Evolutionary conservation across 2,113 vertebrate species (phyloP).

Genomic region (Anhinga rufa): DNA sequence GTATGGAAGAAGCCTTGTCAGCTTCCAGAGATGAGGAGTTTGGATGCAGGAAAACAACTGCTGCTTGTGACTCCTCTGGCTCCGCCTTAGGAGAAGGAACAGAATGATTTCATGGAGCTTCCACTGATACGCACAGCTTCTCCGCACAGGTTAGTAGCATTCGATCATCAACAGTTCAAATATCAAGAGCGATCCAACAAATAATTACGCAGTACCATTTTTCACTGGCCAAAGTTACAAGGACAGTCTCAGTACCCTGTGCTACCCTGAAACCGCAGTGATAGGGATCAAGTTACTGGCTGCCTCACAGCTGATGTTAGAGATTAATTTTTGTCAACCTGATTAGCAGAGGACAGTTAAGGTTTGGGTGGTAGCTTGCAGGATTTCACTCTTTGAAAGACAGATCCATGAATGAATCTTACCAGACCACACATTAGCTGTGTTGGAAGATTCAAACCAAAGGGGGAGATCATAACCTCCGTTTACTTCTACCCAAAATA

Average conservation of each 20-base stretch:
- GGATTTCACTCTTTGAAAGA: not conserved
- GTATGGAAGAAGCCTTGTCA: not conserved
- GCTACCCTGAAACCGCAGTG: not conserved
- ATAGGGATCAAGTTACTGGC: not conserved
- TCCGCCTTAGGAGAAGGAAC: not conserved
- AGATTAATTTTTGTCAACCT: slow-evolving; percentile 9
- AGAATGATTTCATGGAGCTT: not conserved
- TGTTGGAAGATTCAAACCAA: not conserved
- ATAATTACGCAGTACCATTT: not conserved
- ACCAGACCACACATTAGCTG: not conserved
- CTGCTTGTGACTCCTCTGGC: not conserved
- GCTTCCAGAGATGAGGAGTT: not conserved
- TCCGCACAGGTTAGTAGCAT: not conserved
- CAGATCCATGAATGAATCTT: not conserved
- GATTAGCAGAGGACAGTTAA: not conserved
- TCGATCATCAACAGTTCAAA: not conserved
- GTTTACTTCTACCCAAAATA: not conserved
- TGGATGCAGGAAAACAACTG: not conserved
- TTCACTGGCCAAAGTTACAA: not conserved
- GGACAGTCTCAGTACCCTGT: not conserved
- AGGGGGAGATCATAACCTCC: not conserved
- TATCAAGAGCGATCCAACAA: not conserved
- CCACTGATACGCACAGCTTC: not conserved
- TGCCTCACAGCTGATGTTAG: slow-evolving; percentile 2
- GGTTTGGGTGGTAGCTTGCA: not conserved